phyloP scores from a whole-genome alignment of 2,113 vertebrate species.

The Vombatus ursinus region DNA sequence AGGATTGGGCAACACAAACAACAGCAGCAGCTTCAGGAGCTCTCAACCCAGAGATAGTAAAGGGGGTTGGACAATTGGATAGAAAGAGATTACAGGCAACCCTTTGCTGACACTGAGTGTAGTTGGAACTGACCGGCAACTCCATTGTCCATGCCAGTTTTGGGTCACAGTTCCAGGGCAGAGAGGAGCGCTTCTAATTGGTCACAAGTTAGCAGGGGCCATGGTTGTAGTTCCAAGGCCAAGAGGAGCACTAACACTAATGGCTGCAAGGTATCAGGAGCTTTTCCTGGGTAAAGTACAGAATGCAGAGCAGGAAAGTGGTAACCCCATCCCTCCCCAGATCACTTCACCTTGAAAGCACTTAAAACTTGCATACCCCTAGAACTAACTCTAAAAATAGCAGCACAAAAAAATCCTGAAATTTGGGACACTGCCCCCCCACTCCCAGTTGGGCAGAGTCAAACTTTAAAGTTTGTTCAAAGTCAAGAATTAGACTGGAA shows the following conservation, averaged over 20 bases:
- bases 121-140: background rate
- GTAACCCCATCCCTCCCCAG: background rate
- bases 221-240: background rate
- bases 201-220: background rate
- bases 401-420: background rate
- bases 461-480: too few relatives aligned
- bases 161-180: background rate
- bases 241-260: background rate
- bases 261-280: background rate
- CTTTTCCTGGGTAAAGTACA: background rate
- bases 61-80: background rate
- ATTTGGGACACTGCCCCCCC: background rate
- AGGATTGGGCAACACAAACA: background rate
- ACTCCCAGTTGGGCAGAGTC: background rate
- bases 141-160: background rate
- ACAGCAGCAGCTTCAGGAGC: background rate
- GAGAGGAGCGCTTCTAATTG: background rate
- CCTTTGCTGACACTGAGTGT: background rate
- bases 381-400: background rate
- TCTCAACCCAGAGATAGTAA: background rate
- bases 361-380: background rate
- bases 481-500: too few relatives aligned
- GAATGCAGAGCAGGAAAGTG: background rate
- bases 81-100: background rate
- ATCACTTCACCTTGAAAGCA: background rate